These are phyloP conservation scores for Orthonychiurus folsomi DNA, from an alignment of 2,888 invertebrate genomes.

Conservation along the genomic window DNA sequence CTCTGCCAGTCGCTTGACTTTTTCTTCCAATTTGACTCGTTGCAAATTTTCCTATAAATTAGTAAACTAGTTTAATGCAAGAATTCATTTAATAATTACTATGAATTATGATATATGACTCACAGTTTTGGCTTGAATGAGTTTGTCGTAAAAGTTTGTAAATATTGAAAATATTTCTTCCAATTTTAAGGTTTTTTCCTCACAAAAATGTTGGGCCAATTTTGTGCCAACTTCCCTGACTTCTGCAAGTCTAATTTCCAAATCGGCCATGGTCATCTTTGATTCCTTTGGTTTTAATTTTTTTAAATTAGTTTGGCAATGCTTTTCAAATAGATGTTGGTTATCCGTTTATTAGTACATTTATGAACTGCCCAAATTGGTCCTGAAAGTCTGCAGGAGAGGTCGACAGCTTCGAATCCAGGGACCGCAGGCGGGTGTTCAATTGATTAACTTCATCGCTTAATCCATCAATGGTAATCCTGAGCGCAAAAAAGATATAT, in stretches of 20 bases:
- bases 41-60: neutral
- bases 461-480: neutral
- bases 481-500: neutral
- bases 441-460: neutral
- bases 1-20: neutral
- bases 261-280: neutral
- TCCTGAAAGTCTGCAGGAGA: neutral
- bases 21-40: neutral
- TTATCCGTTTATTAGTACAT: too few relatives aligned
- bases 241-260: neutral
- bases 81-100: neutral
- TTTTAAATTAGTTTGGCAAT: too few relatives aligned
- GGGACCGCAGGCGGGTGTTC: neutral
- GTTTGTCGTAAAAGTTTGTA: constrained; percentile 45
- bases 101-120: neutral
- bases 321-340: too few relatives aligned
- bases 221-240: constrained; percentile 41
- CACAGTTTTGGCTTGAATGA: constrained; percentile 35
- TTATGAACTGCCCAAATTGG: too few relatives aligned
- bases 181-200: constrained; percentile 46
- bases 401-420: neutral
- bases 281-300: neutral
- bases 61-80: neutral
- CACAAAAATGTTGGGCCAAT: constrained; percentile 46
- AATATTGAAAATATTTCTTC: constrained; percentile 46